Conservation (phyloP, 2,888 invertebrate genomes). For the Helicoverpa assulta region DNA sequence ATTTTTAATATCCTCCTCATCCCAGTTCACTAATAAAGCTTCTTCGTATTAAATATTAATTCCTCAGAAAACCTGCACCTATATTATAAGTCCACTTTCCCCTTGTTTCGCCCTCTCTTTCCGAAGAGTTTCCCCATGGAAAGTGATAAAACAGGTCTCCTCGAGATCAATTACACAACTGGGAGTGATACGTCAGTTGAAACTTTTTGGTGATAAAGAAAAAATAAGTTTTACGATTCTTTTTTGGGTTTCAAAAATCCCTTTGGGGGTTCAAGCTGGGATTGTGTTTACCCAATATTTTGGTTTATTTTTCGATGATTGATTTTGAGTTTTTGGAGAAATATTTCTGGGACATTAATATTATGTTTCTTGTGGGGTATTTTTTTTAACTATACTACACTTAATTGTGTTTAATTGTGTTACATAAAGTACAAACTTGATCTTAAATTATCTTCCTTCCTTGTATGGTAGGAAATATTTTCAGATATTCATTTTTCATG, state of each 20-base stretch:
- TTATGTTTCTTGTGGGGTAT: no score
- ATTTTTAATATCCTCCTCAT: no score
- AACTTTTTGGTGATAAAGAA: slow-evolving; percentile 58
- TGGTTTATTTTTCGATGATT: slow-evolving; percentile 1
- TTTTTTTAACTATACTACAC: no score
- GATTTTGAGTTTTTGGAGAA: neutral
- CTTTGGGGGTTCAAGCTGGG: slow-evolving; percentile 28
- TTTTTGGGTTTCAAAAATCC: slow-evolving; percentile 30
- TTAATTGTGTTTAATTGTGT: no score
- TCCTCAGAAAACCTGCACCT: neutral
- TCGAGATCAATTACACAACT: slow-evolving; percentile 66
- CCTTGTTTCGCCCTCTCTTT: slow-evolving; percentile 13
- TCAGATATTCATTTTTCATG: no score
- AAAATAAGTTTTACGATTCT: slow-evolving; percentile 49
- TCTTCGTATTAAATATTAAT: neutral
- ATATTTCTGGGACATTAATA: neutral
- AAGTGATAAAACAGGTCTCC: slow-evolving; percentile 44
- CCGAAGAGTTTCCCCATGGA: slow-evolving; percentile 18
- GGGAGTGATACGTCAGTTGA: slow-evolving; percentile 60
- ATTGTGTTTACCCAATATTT: slow-evolving; percentile 33
- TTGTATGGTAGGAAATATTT: no score
- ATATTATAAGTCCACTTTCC: neutral
- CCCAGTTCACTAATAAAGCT: no score
- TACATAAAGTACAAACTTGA: no score
- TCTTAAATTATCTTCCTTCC: no score